A percentile compares a stretch with the other conserved stretches of the same genome.
phyloP scores from a whole-genome alignment of 2,888 invertebrate species.

The Xanthorhoe spadicearia region DNA sequence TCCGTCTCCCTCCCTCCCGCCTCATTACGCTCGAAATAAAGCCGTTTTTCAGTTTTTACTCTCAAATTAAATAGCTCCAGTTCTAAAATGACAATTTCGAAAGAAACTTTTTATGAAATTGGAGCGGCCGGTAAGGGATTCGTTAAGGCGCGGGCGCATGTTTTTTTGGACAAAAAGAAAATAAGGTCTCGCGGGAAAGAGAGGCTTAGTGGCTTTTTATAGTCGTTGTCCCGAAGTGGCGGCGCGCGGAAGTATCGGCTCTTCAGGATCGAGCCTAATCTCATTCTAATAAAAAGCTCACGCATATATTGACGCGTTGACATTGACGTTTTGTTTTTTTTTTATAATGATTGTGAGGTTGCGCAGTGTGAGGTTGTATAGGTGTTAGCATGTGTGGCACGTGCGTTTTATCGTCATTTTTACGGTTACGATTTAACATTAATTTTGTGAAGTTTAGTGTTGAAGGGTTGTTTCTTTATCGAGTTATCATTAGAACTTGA shows the following conservation, averaged over 20 bases:
- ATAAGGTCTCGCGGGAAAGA: constrained; percentile 79
- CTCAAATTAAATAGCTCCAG: constrained; percentile 59
- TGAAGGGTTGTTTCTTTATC: constrained; percentile 76
- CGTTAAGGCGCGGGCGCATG: constrained; percentile 69
- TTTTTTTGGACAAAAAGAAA: constrained; percentile 74
- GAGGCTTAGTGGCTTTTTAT: constrained; percentile 81
- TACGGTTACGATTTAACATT: constrained; percentile 76
- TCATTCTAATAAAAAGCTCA: constrained; percentile 83
- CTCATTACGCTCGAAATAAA: constrained; percentile 58
- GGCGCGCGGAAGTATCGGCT: constrained; percentile 81
- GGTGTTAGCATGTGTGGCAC: constrained; percentile 77
- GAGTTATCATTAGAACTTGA: constrained; percentile 73
- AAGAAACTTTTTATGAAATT: constrained; percentile 65
- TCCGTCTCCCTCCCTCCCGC: constrained; percentile 64
- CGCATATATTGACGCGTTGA: constrained; percentile 78
- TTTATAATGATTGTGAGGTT: constrained; percentile 54
- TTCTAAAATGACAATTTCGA: constrained; percentile 69
- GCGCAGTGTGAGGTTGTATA: constrained; percentile 66
- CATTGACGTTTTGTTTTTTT: constrained; percentile 64
- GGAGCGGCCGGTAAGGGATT: constrained; percentile 64
- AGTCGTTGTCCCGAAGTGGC: constrained; percentile 81
- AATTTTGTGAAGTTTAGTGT: constrained; percentile 74
- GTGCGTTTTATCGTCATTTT: constrained; percentile 79
- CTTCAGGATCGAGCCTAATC: constrained; percentile 81
- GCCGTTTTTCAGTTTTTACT: constrained; percentile 62